Percentiles rank a stretch among this genome's conserved stretches.
Conservation (phyloP, 2,797 vertebrate species). For the Dermochelys coriacea region DNA sequence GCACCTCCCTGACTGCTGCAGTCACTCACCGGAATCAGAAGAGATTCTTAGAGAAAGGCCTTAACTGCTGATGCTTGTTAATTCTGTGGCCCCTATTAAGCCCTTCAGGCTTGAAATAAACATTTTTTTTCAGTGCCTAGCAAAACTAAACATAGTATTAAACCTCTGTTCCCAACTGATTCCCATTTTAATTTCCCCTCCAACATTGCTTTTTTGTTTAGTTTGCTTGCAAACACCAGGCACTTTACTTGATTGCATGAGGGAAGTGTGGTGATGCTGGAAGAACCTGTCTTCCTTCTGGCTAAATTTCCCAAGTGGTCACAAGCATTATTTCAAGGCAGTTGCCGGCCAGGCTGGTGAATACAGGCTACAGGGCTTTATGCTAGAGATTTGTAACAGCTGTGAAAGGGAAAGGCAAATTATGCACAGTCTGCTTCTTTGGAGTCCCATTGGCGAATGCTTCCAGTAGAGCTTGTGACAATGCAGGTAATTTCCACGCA, state of each 20-base stretch:
- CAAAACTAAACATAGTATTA: conserved; percentile 60
- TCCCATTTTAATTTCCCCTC: conserved; percentile 48
- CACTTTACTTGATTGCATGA: neutral
- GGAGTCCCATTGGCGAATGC: neutral
- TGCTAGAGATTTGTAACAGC: neutral
- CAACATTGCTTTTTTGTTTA: conserved; percentile 48
- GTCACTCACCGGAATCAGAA: neutral
- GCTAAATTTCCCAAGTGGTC: neutral
- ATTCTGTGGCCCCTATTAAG: conserved; percentile 42
- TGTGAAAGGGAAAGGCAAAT: neutral
- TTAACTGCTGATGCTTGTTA: conserved; percentile 32
- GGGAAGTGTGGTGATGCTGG: neutral
- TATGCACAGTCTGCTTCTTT: neutral
- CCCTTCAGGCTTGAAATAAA: conserved; percentile 65
- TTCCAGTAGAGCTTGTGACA: neutral
- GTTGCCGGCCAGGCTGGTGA: neutral
- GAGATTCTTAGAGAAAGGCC: neutral
- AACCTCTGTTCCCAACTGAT: conserved; percentile 58
- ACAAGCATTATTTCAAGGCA: neutral
- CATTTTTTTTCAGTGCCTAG: conserved; percentile 63
- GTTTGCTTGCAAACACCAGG: conserved; percentile 8
- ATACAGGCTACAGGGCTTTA: neutral
- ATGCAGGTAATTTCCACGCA: neutral
- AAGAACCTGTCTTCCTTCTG: neutral
- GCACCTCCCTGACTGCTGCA: neutral